Percentiles rank a stretch among this genome's conserved stretches.
phyloP scores from a whole-genome alignment of 2,113 vertebrate species.

The Vidua chalybeata region DNA sequence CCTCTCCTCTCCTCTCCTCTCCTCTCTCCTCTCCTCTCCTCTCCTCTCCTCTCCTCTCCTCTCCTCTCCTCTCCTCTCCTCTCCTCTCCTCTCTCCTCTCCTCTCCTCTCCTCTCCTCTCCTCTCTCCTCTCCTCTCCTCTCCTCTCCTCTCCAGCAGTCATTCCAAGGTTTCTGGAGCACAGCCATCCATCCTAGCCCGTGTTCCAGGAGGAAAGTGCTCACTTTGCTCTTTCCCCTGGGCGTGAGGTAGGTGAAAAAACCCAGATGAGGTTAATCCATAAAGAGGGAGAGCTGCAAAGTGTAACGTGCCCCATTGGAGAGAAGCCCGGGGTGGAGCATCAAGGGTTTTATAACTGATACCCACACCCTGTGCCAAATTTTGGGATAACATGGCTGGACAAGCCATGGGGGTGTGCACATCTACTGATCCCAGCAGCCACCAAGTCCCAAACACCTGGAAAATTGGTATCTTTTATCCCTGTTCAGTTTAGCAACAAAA shows the following conservation, averaged over 20 bases:
- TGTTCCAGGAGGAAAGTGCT: neutral
- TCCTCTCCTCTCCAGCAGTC: too few relatives aligned
- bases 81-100: neutral
- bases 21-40: neutral
- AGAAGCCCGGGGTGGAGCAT: neutral
- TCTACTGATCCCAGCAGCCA: neutral
- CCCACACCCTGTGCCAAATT: neutral
- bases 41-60: neutral
- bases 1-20: neutral
- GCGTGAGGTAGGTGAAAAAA: neutral
- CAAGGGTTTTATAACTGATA: neutral
- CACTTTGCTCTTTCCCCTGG: neutral
- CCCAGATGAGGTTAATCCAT: neutral
- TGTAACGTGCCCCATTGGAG: accelerated
- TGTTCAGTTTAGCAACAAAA: neutral
- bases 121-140: neutral
- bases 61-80: neutral
- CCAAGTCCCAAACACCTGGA: neutral
- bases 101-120: neutral
- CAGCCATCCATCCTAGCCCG: neutral
- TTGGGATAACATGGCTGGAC: neutral
- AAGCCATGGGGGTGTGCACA: neutral
- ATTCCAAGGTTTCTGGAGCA: neutral
- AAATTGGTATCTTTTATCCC: neutral
- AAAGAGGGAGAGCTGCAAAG: neutral